phyloP scores from a whole-genome alignment of 2,797 vertebrate species.

The Enteromius thamalakanensis region DNA sequence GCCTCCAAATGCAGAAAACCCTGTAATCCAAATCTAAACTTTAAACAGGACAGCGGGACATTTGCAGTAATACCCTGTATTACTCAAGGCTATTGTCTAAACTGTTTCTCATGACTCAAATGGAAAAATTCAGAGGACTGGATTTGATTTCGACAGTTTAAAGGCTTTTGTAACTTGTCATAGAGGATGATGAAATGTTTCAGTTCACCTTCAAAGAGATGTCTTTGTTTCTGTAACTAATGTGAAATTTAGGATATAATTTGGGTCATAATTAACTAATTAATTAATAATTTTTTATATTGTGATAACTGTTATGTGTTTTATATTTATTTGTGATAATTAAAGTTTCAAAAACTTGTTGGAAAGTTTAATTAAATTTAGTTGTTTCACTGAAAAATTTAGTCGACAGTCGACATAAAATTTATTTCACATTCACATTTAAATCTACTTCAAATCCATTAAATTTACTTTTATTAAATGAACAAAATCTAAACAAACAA shows the following conservation, averaged over 20 bases:
- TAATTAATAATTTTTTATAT: neutral
- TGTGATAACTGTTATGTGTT: neutral
- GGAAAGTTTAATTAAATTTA: neutral
- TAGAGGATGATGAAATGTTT: constrained; percentile 29
- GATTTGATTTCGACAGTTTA: constrained; percentile 29
- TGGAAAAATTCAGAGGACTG: neutral
- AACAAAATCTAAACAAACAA: neutral
- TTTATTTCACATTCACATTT: no score
- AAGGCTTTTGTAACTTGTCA: constrained; percentile 20
- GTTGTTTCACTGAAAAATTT: neutral
- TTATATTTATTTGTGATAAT: neutral
- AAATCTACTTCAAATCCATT: no score
- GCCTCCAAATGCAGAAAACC: constrained; percentile 27
- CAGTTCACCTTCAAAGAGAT: constrained; percentile 8
- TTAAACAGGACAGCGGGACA: constrained; percentile 36
- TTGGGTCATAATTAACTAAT: neutral
- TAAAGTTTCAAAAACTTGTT: neutral
- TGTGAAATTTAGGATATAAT: neutral
- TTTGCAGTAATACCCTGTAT: constrained; percentile 29
- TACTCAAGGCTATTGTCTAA: constrained; percentile 37
- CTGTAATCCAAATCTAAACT: constrained; percentile 46
- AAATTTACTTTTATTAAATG: neutral
- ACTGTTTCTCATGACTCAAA: constrained; percentile 31
- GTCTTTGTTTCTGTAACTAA: neutral
- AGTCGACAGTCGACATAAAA: no score